Conservation (phyloP, 30 jellyfish, hydroid and myxozoan species). For the Sanderia malayensis region DNA sequence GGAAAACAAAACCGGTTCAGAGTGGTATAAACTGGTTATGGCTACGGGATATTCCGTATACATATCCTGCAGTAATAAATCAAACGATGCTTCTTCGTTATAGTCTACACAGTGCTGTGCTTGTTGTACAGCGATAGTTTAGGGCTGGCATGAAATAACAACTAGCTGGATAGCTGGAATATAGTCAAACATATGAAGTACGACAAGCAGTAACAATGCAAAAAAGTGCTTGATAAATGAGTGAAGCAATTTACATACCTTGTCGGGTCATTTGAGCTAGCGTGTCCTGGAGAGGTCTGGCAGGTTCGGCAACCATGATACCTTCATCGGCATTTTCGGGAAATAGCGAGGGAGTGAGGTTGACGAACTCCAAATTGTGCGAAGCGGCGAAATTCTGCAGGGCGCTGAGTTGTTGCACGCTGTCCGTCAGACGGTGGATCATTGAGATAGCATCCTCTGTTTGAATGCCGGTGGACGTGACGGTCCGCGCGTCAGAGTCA, state of each 20-base stretch:
- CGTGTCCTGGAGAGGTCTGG: constrained; percentile 79
- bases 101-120: no score
- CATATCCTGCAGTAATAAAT: no score
- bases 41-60: no score
- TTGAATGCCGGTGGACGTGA: constrained; percentile 98
- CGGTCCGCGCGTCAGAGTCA: constrained; percentile 69
- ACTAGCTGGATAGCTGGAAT: no score
- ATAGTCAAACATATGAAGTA: no score
- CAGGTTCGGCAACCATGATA: constrained; percentile 80
- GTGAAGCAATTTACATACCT: constrained; percentile 58
- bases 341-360: constrained; percentile 92
- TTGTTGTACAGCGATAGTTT: no score
- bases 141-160: no score
- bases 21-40: no score
- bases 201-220: no score
- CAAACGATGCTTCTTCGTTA: no score
- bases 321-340: constrained; percentile 81
- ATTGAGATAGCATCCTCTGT: constrained; percentile 96
- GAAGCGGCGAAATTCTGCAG: constrained; percentile 97
- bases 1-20: background rate
- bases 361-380: constrained; percentile 91
- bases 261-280: constrained; percentile 89
- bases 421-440: constrained; percentile 90
- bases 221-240: no score
- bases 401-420: constrained; percentile 95